Conservation (phyloP, 2,888 invertebrate species). For the Morpho achilles region DNA sequence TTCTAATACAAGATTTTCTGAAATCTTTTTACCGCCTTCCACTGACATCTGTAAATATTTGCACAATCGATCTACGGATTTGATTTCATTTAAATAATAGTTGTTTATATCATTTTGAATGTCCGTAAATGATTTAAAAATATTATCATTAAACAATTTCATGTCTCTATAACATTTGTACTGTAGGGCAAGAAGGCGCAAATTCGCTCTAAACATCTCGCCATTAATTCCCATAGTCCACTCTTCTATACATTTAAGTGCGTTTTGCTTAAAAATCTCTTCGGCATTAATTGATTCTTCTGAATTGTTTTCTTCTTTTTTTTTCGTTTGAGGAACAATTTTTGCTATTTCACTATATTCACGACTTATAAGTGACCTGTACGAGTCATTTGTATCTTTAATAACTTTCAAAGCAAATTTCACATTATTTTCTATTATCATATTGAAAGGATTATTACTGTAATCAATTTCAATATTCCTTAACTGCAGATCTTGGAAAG, state of each 20-base stretch:
- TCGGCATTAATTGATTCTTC: slow-evolving; percentile 47
- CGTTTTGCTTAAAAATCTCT: slow-evolving; percentile 59
- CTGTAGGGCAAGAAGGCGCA: slow-evolving; percentile 59
- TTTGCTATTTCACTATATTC: slow-evolving; percentile 61
- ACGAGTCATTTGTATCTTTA: slow-evolving; percentile 54
- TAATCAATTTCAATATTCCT: slow-evolving; percentile 59
- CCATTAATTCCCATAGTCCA: slow-evolving; percentile 79
- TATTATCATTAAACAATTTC: slow-evolving; percentile 61
- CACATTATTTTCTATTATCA: slow-evolving; percentile 62
- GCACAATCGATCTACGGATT: slow-evolving; percentile 71
- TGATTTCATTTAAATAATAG: slow-evolving; percentile 63
- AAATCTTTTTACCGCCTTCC: slow-evolving; percentile 66
- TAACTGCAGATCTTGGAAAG: slow-evolving; percentile 57
- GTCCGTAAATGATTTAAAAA: slow-evolving; percentile 62
- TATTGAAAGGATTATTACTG: slow-evolving; percentile 65
- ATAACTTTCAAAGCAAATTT: slow-evolving; percentile 57
- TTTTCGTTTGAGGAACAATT: slow-evolving; percentile 46
- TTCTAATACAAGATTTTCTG: slow-evolving; percentile 67
- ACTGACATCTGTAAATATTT: slow-evolving; percentile 73
- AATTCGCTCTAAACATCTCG: slow-evolving; percentile 72
- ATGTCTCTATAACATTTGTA: slow-evolving; percentile 61
- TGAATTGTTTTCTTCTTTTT: slow-evolving; percentile 51
- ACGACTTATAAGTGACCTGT: slow-evolving; percentile 50
- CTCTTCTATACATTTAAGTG: slow-evolving; percentile 72
- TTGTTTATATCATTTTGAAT: slow-evolving; percentile 65